These are phyloP conservation scores for Oryzias dopingdopingensis DNA, from an alignment of 2,797 vertebrate genomes.

Conservation along the genomic window DNA sequence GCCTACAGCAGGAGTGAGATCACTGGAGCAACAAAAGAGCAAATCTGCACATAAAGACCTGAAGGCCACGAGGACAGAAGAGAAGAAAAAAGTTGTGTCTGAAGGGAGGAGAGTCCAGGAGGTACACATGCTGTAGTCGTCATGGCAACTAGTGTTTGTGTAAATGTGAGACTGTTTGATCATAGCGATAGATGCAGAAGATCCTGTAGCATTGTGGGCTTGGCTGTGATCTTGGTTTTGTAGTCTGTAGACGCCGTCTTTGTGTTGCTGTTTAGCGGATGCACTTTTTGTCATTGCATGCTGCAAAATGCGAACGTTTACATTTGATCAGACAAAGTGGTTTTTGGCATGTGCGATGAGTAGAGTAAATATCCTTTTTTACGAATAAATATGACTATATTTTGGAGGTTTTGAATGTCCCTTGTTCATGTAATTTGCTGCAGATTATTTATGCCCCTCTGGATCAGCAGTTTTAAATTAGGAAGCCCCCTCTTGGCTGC, in stretches of 20 bases:
- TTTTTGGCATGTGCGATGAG: conserved; percentile 17
- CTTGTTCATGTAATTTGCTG: conserved; percentile 21
- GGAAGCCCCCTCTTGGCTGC: conserved; percentile 27
- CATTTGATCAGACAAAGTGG: conserved; percentile 6
- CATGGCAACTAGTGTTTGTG: conserved; percentile 30
- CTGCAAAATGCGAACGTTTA: conserved; percentile 25
- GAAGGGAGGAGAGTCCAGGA: conserved; percentile 51
- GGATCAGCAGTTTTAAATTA: conserved; percentile 49
- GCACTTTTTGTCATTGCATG: conserved; percentile 17
- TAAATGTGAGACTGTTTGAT: conserved; percentile 6
- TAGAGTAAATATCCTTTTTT: conserved; percentile 7
- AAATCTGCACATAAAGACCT: conserved; percentile 35
- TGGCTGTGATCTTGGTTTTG: conserved; percentile 8
- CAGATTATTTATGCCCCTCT: conserved; percentile 18
- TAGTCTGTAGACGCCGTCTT: conserved; percentile 5
- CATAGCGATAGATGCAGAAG: conserved; percentile 9
- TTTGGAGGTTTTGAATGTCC: conserved; percentile 26
- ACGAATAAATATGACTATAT: neutral
- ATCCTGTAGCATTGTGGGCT: conserved; percentile 5
- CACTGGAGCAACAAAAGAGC: conserved; percentile 28
- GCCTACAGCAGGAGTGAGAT: conserved; percentile 24
- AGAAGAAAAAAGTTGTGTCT: conserved; percentile 36
- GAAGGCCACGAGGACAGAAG: conserved; percentile 40
- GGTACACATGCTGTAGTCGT: conserved; percentile 59
- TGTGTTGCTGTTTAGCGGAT: conserved; percentile 12